Evolutionary conservation across 1,140 invertebrate species (phyloP).

Genomic region (Caerostris darwini): DNA sequence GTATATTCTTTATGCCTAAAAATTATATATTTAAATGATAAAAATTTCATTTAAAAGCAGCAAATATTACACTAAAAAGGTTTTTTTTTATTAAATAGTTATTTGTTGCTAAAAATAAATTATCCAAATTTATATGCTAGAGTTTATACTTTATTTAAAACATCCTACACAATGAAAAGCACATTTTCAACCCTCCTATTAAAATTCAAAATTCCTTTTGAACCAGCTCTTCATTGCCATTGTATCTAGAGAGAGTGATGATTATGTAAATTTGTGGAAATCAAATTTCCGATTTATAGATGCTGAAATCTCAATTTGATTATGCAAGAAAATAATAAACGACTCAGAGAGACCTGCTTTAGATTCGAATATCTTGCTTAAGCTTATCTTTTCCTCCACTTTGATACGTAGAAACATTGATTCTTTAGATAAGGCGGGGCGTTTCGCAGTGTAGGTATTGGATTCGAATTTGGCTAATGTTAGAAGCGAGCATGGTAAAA

Average conservation of each 20-base stretch:
- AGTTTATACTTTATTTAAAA: background rate
- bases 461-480: conserved; percentile 48
- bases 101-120: too few species aligned
- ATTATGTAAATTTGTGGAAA: conserved; percentile 40
- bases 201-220: conserved; percentile 16
- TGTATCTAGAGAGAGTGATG: background rate
- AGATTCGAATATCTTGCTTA: conserved; percentile 4
- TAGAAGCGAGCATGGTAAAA: background rate
- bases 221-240: conserved; percentile 26
- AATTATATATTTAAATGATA: too few species aligned
- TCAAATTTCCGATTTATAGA: conserved; percentile 11
- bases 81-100: too few species aligned
- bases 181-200: background rate
- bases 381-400: conserved; percentile 19
- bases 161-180: background rate
- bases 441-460: conserved; percentile 18
- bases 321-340: conserved; percentile 58
- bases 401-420: conserved; percentile 15
- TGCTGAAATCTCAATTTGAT: conserved; percentile 35
- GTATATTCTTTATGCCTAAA: too few species aligned
- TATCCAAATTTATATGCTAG: background rate
- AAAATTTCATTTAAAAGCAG: too few species aligned
- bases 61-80: too few species aligned
- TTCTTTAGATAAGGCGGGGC: background rate
- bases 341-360: conserved; percentile 1